Conservation (phyloP, 2,888 invertebrate species). For the Dorcus hopei region DNA sequence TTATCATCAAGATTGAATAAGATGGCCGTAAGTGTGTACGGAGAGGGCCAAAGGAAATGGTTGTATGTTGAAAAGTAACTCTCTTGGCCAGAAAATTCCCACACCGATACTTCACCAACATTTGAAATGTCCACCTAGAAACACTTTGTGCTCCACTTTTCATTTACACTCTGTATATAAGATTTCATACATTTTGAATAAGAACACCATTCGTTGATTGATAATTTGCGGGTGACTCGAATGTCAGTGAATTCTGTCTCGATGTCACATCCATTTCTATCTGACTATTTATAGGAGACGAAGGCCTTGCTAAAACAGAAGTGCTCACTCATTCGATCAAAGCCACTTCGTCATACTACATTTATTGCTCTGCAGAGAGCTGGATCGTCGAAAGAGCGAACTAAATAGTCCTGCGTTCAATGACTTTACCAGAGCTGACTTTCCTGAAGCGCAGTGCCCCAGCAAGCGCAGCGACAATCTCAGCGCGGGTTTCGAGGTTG, state of each 20-base stretch:
- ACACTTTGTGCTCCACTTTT: slow-evolving; percentile 1
- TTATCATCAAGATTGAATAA: slow-evolving; percentile 67
- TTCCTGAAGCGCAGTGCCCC: slow-evolving; percentile 72
- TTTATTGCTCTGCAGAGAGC: slow-evolving; percentile 49
- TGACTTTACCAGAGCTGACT: slow-evolving; percentile 64
- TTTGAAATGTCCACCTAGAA: slow-evolving; percentile 52
- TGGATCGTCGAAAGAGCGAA: slow-evolving; percentile 61
- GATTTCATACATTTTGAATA: slow-evolving; percentile 54
- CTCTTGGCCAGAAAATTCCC: slow-evolving; percentile 77
- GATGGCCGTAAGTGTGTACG: slow-evolving; percentile 54
- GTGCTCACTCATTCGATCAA: background rate
- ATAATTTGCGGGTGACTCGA: slow-evolving; percentile 54
- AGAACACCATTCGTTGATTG: slow-evolving; percentile 64
- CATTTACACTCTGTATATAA: no score
- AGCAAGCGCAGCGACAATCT: slow-evolving; percentile 67
- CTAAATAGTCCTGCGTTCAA: slow-evolving; percentile 66
- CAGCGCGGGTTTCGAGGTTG: slow-evolving; percentile 55
- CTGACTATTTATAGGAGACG: slow-evolving; percentile 51
- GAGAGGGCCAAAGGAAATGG: slow-evolving; percentile 60
- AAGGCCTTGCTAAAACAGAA: slow-evolving; percentile 46
- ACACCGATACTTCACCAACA: slow-evolving; percentile 63
- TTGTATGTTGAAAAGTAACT: slow-evolving; percentile 69
- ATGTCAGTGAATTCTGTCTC: slow-evolving; percentile 58
- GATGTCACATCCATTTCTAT: slow-evolving; percentile 61
- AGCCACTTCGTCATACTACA: slow-evolving; percentile 30